phyloP scores from a whole-genome alignment of 2,888 invertebrate genomes.

The Epicampocera succincta region DNA sequence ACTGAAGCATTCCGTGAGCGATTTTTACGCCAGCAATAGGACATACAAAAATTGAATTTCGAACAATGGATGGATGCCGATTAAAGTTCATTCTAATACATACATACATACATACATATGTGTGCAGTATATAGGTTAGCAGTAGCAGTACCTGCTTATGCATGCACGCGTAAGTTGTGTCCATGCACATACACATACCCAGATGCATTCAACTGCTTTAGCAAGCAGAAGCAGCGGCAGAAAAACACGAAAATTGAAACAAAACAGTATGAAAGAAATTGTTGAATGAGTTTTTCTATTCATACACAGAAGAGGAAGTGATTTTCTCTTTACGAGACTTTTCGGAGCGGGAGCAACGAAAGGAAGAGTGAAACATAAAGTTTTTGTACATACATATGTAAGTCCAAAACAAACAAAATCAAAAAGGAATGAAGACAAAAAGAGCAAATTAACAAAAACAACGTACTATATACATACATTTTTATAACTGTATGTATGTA shows the following conservation, averaged over 20 bases:
- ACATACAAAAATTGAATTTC: not conserved
- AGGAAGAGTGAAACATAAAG: slow-evolving; percentile 12
- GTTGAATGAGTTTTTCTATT: slow-evolving; percentile 55
- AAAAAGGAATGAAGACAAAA: slow-evolving; percentile 20
- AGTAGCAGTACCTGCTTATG: slow-evolving; percentile 25
- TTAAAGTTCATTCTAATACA: not conserved
- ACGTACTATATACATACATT: not conserved
- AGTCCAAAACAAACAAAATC: not conserved
- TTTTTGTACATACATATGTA: not conserved
- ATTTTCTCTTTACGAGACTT: too few species aligned
- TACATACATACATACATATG: slow-evolving; percentile 34
- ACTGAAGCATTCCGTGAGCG: slow-evolving; percentile 29
- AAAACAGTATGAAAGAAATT: slow-evolving; percentile 52
- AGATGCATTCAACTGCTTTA: not conserved
- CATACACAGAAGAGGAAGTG: too few species aligned
- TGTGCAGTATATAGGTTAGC: slow-evolving; percentile 67
- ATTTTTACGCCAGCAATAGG: not conserved
- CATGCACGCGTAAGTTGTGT: not conserved
- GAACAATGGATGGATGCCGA: not conserved
- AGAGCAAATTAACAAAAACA: slow-evolving; percentile 31
- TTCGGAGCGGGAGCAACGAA: not conserved
- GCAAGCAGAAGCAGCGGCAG: not conserved
- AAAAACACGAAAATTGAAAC: slow-evolving; percentile 17
- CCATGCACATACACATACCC: not conserved
- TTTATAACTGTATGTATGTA: too few species aligned